These are phyloP conservation scores for Rhineura floridana DNA, from an alignment of 2,113 vertebrate genomes.

Conservation along the genomic window DNA sequence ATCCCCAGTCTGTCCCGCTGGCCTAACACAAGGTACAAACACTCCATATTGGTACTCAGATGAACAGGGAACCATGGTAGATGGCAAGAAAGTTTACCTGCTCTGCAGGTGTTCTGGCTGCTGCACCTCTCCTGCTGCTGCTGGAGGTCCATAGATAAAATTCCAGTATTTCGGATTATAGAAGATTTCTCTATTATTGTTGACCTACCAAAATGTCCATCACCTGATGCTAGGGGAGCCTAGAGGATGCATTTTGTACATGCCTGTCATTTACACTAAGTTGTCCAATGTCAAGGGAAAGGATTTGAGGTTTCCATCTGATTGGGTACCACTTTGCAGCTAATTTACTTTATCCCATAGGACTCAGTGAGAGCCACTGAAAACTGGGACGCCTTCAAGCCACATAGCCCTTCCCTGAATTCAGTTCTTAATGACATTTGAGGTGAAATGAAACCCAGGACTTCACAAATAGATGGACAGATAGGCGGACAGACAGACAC, in stretches of 20 bases:
- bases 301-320: background rate
- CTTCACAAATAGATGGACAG: background rate
- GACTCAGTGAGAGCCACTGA: background rate
- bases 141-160: no score
- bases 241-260: background rate
- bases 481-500: no score
- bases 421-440: background rate
- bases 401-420: background rate
- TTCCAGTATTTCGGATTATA: constrained; percentile 70
- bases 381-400: no score
- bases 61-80: no score
- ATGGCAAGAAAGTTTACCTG: no score
- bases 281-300: background rate
- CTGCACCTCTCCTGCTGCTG: no score
- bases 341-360: background rate
- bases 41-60: no score
- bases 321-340: background rate
- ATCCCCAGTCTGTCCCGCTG: no score
- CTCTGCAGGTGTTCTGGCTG: no score
- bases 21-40: no score
- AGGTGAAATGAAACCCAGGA: background rate
- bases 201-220: background rate
- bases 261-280: background rate
- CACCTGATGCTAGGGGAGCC: background rate
- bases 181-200: constrained; percentile 48